Evolutionary conservation across 2,888 invertebrate genomes (phyloP).

Genomic region (Cheilosia pagana): DNA sequence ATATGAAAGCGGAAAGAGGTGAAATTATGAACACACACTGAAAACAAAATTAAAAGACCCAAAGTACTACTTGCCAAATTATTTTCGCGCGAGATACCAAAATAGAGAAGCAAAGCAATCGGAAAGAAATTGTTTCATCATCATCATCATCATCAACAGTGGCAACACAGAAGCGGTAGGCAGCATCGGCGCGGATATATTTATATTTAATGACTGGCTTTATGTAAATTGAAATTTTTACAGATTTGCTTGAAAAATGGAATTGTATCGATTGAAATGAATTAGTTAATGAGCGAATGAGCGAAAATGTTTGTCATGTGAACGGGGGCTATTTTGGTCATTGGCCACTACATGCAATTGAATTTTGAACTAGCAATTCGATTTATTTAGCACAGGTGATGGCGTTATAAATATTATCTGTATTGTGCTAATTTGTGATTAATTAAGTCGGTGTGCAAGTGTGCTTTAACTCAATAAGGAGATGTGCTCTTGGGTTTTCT

Average conservation of each 20-base stretch:
- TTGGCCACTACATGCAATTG: no score
- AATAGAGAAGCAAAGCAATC: constrained; percentile 70
- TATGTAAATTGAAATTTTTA: constrained; percentile 55
- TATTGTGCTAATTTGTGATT: no score
- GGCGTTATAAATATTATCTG: no score
- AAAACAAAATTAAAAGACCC: constrained; percentile 9
- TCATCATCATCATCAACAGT: constrained; percentile 20
- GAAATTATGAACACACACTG: constrained; percentile 62
- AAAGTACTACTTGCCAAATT: constrained; percentile 71
- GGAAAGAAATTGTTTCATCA: constrained; percentile 73
- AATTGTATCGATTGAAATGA: constrained; percentile 48
- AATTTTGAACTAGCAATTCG: no score
- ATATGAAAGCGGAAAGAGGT: constrained; percentile 65
- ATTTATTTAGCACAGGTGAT: no score
- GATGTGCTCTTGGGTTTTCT: no score
- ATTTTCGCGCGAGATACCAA: constrained; percentile 67
- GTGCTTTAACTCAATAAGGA: no score
- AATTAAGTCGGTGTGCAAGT: no score
- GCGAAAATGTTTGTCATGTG: neutral
- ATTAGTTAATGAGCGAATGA: neutral
- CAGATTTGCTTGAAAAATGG: constrained; percentile 61
- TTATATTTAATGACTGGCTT: constrained; percentile 66
- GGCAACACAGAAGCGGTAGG: constrained; percentile 8
- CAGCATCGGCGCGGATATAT: constrained; percentile 25
- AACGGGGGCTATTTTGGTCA: no score